phyloP scores from a whole-genome alignment of 2,797 vertebrate genomes.

The Sebastiscus albofasciatus region DNA sequence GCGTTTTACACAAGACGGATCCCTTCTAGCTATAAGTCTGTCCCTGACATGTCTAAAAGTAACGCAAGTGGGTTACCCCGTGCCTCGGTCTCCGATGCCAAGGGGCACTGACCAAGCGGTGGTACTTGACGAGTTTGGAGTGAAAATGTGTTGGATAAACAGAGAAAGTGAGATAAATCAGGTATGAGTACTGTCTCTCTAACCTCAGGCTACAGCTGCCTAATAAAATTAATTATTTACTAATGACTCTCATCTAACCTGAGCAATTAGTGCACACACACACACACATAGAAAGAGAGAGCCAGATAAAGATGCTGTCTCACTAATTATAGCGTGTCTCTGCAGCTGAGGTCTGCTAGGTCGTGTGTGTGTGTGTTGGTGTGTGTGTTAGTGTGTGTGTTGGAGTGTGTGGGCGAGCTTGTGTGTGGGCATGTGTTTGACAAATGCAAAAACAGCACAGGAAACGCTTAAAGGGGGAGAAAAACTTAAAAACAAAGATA shows the following conservation, averaged over 20 bases:
- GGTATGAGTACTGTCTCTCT: slow-evolving; percentile 7
- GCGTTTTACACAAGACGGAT: too few species aligned
- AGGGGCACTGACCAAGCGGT: background rate
- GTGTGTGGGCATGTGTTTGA: background rate
- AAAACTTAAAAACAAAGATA: background rate
- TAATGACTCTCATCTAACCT: slow-evolving; percentile 75
- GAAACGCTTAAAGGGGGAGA: background rate
- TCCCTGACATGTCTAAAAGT: background rate
- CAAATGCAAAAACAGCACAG: background rate
- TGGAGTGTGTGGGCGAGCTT: background rate
- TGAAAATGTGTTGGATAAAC: background rate
- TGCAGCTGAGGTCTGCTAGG: slow-evolving; percentile 69
- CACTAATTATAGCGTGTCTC: slow-evolving; percentile 73
- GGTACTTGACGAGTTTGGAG: background rate
- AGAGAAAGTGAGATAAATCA: slow-evolving; percentile 4
- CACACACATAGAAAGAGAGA: slow-evolving; percentile 23
- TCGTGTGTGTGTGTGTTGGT: background rate
- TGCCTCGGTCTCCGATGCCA: background rate
- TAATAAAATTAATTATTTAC: slow-evolving; percentile 80
- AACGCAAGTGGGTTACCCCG: background rate
- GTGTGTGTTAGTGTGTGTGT: background rate
- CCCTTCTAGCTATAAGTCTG: too few species aligned
- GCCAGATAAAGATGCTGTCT: slow-evolving; percentile 66
- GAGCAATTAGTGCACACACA: slow-evolving; percentile 60
- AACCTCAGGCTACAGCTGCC: slow-evolving; percentile 61